Percentiles rank a stretch among this genome's conserved stretches.
phyloP scores from a whole-genome alignment of 2,797 vertebrate species.

The Discoglossus pictus region DNA sequence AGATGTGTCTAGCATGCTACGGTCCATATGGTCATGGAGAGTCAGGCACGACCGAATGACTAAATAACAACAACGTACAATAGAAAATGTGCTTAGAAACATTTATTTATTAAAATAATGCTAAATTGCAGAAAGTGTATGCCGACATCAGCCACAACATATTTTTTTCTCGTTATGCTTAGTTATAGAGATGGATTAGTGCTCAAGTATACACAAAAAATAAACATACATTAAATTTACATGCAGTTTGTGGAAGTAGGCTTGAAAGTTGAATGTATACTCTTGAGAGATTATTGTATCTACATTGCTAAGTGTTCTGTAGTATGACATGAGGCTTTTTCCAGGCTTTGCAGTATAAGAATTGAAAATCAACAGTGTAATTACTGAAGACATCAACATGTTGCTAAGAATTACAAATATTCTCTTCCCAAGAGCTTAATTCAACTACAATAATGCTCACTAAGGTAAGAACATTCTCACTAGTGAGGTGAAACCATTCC shows the following conservation, averaged over 20 bases:
- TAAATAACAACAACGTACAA: no score
- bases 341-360: constrained; percentile 18
- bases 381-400: neutral
- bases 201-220: neutral
- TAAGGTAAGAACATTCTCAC: no score
- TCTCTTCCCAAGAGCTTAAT: no score
- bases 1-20: no score
- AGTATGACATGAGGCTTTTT: constrained; percentile 27
- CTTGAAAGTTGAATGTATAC: constrained; percentile 10
- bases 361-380: constrained; percentile 30
- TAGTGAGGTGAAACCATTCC: no score
- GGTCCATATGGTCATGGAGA: no score
- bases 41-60: no score
- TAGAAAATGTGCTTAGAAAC: no score
- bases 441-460: no score
- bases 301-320: constrained; percentile 9
- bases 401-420: neutral
- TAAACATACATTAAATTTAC: constrained; percentile 4
- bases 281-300: constrained; percentile 32
- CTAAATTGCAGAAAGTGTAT: neutral
- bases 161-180: neutral
- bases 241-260: constrained; percentile 2
- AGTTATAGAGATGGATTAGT: constrained; percentile 4
- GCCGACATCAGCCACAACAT: constrained; percentile 7
- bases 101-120: no score